Base-by-base conservation (phyloP, 2,113 vertebrate species). In the Eolophus roseicapilla region DNA sequence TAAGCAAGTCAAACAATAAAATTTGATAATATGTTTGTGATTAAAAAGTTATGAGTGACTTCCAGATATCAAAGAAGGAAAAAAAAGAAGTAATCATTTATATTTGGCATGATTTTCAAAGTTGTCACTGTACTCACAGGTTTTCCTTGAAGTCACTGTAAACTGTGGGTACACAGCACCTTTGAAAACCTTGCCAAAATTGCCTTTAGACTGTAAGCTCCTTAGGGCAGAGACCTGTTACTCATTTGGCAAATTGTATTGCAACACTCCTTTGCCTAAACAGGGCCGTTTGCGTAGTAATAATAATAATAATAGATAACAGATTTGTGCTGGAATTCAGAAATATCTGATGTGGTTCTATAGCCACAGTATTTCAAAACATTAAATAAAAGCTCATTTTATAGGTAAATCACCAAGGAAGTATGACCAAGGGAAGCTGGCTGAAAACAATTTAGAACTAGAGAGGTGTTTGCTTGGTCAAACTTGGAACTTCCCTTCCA, bases 131-230 rank as follows among this genome's bases (percentile, higher is more conserved):
- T 62, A 77, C 55, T 92, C 65, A n/a, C 35, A 85, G 77, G 50
- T 86, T 95, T 82, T 86, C 47, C 79, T 9, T 95, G 84, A 91
- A 96, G 88, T 95, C 71, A 76, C 59, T 90, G 86, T 93, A 94
- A 96, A 93, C 71, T 86, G 70, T 65, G 90, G 73, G 59, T 73
- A 92, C 1, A 10, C 50, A 94, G 65, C 91, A 94, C 93, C 94
- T 97, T 97, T 97, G 96, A 97, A 97, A 95, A 76, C 10, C 46
- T 90, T 82, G 92, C 96, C 96, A 97, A 83, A 96, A 90, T 70
- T 95, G 93, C 82, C 85, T 89, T 82, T 82, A 76, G 78, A 91
- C 57, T 82, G 82, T 70, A 93, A 96, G 46, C 8, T 93, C 90
- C 91, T 92, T 44, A 90, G 71, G 91, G 92, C 91, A 95, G 83